Evolutionary conservation across 2,888 invertebrate genomes (phyloP), one percentile per base, ranked within the genome.

Genomic region (Matsumyia berberina): DNA sequence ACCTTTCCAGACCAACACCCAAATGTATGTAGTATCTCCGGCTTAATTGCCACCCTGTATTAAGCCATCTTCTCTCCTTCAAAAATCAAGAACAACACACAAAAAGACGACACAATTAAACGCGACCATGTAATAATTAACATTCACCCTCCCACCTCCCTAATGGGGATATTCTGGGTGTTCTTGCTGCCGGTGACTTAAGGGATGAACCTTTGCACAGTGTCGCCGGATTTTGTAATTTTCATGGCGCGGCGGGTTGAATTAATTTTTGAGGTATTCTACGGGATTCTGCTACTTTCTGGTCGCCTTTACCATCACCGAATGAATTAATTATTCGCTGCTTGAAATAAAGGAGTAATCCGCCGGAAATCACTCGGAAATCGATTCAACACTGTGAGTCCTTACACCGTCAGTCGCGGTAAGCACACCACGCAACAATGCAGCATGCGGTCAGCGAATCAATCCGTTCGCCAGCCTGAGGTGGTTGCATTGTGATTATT

Each of bases 301-400:
- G 8, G 12, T 19, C 42, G 19, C 33, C 24, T n/a, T 42, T 29
- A 24, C 35, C 31, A 39, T 60, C n/a, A n/a, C n/a, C n/a, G n/a
- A n/a, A n/a, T 67, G 39, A 82, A 82, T 83, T 78, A 83, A 78
- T 83, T 73, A 78, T 83, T 73, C 55, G 35, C 29, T 29, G 72
- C 58, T 76, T 51, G 24, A 81, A 81, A 62, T 81, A 60, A 74
- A 78, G 57, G 44, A 67, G 35, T 78, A 83, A 83, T 83, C 72
- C 35, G 55, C 72, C 60, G 82, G 82, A 83, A 78, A 72, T 82
- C 77, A 46, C 37, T 66, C n/a, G 31, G 49, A 24, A 70, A 51
- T 72, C 37, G 39, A 57, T 46, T 67, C 39, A 49, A 15, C 5
- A 5, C 24, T 1, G 42, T 7, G 15, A 11, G 49, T 8, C 44